Percentiles rank a stretch among this genome's conserved stretches.
Conservation (phyloP, 2,797 vertebrate genomes). For the Gymnoscopelus microlampas region DNA sequence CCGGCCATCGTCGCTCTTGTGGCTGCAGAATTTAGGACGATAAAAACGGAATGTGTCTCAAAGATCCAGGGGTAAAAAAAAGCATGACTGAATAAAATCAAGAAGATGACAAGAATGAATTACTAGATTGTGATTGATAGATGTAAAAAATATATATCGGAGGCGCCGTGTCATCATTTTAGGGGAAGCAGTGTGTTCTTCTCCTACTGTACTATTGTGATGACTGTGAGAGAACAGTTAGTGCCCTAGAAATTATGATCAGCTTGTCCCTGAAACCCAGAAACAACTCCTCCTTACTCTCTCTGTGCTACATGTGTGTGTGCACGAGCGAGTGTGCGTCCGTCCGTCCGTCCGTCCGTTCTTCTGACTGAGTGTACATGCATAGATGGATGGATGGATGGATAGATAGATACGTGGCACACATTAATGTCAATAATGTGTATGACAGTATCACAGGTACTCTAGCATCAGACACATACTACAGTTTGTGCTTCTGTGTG, state of each 20-base stretch:
- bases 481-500: not conserved
- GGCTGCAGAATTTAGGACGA: not conserved
- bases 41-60: not conserved
- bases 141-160: too few relatives aligned
- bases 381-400: too few relatives aligned
- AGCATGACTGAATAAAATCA: not conserved
- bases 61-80: not conserved
- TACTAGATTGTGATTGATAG: too few relatives aligned
- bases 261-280: slow-evolving; percentile 25
- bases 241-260: not conserved
- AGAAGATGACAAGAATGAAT: not conserved
- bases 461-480: too few relatives aligned
- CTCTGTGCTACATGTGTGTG: not conserved
- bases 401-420: too few relatives aligned
- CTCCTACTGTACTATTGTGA: not conserved
- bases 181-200: not conserved
- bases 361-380: too few relatives aligned
- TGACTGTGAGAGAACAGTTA: slow-evolving; percentile 6
- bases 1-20: not conserved
- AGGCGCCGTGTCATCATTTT: too few relatives aligned
- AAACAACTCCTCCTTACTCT: not conserved
- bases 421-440: too few relatives aligned
- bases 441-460: too few relatives aligned
- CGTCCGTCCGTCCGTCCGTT: too few relatives aligned
- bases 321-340: not conserved